Base-by-base conservation (phyloP, 1,140 invertebrate genomes). In the Atta texana region DNA sequence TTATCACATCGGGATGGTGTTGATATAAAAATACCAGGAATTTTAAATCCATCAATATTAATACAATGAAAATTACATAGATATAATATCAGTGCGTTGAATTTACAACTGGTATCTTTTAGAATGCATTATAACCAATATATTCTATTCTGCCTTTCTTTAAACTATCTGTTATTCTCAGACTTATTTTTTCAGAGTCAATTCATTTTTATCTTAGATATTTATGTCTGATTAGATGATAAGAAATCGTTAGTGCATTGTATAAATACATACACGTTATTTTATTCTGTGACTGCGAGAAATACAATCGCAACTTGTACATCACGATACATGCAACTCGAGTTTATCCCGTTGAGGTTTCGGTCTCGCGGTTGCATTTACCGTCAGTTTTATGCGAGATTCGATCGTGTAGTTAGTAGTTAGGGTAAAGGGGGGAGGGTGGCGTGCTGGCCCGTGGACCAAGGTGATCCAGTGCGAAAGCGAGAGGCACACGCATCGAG, bases 401-500 rank as follows among this genome's bases (percentile, higher is more conserved):
- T 55, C 66, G 39, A 88, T 66, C 39, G 66, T 72, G 57, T 74
- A 77, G 49, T 61, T 59, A 75, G 53, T 74, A 85, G 57, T 76
- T 39, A 44, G 31, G 74, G 21, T 44, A 53, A 88, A 78, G 74
- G 68, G 51, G 57, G 53, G 44, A 59, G 28, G 61, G 34, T 21
- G 7, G 24, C 14, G 21, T 31, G 39, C 28, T 55, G 59, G 55
- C 51, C 31, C 57, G 21, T 53, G 44, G 66, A 86, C 77, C 90
- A 91, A 91, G 90, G 89, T 91, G 87, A 91, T 90, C 87, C 89
- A 24, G 85, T 90, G 66, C 66, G 84, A 87, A 51, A 85, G 63
- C 31, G 77, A 71, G 86, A 85, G 68, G 53, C 55, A 28, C 71
- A 16, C 69, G 31, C 55, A 63, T 34, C 28, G 53, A 64, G 39